Evolutionary conservation across 2,888 invertebrate species (phyloP), one percentile per base, ranked within the genome.

Genomic region (Thyatira batis): DNA sequence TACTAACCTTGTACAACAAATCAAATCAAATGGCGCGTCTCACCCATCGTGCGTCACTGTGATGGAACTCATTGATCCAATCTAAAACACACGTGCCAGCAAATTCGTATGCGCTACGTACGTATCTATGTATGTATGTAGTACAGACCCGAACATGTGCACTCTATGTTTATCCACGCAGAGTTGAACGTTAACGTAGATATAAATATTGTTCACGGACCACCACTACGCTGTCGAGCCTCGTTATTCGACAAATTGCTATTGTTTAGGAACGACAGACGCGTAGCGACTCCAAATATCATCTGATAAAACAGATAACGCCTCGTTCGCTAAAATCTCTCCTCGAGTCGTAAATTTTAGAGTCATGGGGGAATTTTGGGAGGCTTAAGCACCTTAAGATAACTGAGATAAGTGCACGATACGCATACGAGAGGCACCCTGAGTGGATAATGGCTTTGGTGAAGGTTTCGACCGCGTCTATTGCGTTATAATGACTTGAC

Each of bases 321-420:
- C 63, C 58, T 67, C 80, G 82, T 76, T 78, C 82, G 84, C 78
- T 82, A 80, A 90, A 90, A 88, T 89, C 87, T 84, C 74, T 79
- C 80, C 78, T 86, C 74, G 73, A 80, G 84, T 89, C 85, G 86
- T 90, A 91, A 90, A 90, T 91, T 90, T 88, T 70, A 80, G 80
- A 87, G 82, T 84, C 86, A 82, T 80, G 71, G 73, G 82, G 81
- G 88, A 88, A 85, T 90, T 90, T 91, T 71, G 82, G 88, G 86
- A 79, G 89, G 91, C 89, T 90, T 91, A 90, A 87, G 71, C 82
- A 86, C 84, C 85, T 87, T 85, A 78, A 88, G 91, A 92, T 92
- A 91, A 90, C 81, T 84, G 84, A 87, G 91, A 91, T 92, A 92
- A 90, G 82, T 84, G 73, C 71, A 73, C 70, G 71, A 65, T 39